A percentile compares a stretch with the other conserved stretches of the same genome.
These are phyloP conservation scores for Dicerorhinus sumatrensis DNA, from an alignment of 2,113 vertebrate genomes.

Conservation along the genomic window DNA sequence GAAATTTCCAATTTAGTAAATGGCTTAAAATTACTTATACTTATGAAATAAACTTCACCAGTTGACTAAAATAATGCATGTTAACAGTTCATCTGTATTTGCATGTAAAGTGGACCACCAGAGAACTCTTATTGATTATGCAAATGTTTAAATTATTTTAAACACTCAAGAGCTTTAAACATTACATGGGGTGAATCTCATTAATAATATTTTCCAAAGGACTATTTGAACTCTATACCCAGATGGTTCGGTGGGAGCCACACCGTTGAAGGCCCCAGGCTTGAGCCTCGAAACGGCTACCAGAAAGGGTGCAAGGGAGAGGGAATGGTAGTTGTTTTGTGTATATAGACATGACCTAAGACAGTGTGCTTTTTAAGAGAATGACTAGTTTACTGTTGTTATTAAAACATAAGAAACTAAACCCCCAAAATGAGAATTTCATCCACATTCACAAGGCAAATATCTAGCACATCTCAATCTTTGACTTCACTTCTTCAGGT, in stretches of 20 bases:
- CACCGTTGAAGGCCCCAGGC: background rate
- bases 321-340: background rate
- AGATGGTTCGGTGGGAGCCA: background rate
- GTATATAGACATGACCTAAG: background rate
- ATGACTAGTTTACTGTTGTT: background rate
- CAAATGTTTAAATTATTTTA: slow-evolving; percentile 17
- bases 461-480: background rate
- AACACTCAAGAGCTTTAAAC: slow-evolving; percentile 44
- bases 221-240: background rate
- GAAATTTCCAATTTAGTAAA: slow-evolving; percentile 68
- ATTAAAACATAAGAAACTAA: background rate
- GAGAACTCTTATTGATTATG: background rate
- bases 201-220: background rate
- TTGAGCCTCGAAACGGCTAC: background rate
- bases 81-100: slow-evolving; percentile 59
- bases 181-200: background rate
- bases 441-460: background rate
- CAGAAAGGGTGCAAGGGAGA: background rate
- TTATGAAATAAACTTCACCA: slow-evolving; percentile 72
- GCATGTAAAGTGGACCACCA: slow-evolving; percentile 54
- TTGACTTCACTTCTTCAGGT: background rate
- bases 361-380: background rate
- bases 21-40: slow-evolving; percentile 72
- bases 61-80: slow-evolving; percentile 41
- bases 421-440: background rate